Conservation (phyloP, 1,140 invertebrate genomes). For the Zaprionus davidi region DNA sequence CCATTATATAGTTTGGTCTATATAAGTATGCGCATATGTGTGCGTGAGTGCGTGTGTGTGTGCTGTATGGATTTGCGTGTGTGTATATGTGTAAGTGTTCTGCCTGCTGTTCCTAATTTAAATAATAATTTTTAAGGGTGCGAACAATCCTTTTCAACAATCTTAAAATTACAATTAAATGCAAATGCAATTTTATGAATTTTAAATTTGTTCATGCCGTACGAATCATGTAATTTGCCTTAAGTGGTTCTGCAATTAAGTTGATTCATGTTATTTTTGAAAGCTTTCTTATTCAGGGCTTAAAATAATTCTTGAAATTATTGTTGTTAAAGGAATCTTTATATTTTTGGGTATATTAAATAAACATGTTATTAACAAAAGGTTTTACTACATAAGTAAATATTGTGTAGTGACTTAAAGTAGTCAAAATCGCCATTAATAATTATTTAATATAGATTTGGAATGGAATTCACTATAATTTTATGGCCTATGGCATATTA, state of each 20-base stretch:
- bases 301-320: too few species aligned
- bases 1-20: slow-evolving; percentile 43
- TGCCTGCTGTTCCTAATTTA: slow-evolving; percentile 4
- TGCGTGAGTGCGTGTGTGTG: neutral
- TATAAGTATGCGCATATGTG: slow-evolving; percentile 13
- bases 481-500: too few species aligned
- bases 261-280: neutral
- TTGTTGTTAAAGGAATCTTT: too few species aligned
- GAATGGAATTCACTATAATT: too few species aligned
- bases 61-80: slow-evolving; percentile 7
- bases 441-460: too few species aligned
- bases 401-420: too few species aligned
- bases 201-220: neutral
- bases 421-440: too few species aligned
- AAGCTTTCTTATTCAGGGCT: neutral
- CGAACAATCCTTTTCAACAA: slow-evolving; percentile 3
- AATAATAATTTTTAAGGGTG: slow-evolving; percentile 22
- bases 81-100: neutral
- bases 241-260: neutral
- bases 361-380: too few species aligned
- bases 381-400: too few species aligned
- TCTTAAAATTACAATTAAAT: neutral
- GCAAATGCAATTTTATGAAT: neutral
- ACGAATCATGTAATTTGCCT: neutral
- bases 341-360: too few species aligned